Evolutionary conservation across 92 coral and sea anemone genomes (phyloP), one percentile per base, ranked within the genome.

Genomic region (Heliopora coerulea): DNA sequence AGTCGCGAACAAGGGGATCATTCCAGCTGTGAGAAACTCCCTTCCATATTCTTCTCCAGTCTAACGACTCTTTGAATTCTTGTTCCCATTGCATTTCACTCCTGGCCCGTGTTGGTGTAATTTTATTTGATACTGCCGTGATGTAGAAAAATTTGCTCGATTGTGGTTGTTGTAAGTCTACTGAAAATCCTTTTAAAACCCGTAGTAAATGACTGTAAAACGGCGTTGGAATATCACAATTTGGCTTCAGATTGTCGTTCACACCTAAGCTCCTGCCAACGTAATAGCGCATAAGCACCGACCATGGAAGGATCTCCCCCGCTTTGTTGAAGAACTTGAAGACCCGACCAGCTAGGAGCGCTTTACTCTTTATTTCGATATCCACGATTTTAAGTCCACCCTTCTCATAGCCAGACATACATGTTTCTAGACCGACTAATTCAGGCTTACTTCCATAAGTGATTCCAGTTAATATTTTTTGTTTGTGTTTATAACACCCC

Each of bases 401-500:
- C 1, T 2, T 2, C 1, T 20, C 1, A 20, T 13, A 28, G 25
- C 25, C 37, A 1, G 73, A 66, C n/a, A 66, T 35, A 25, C 54
- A 66, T 3, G 20, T 18, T 19, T 56, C 61, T 7, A 3, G 73
- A 0, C 73, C 11, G 0, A 66, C 56, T 31, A 31, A 34, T 30
- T 68, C 61, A 13, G 75, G 60, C 32, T 68, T 68, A 37, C 42
- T n/a, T n/a, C n/a, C n/a, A n/a, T n/a, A n/a, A n/a, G n/a, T n/a
- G n/a, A n/a, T n/a, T n/a, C n/a, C n/a, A n/a, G n/a, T n/a, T 33
- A 25, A n/a, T 49, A 4, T 37, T 5, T 37, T 37, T 37, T 4
- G 42, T 37, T 37, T 37, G 42, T 4, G 12, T 37, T 37, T 37
- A 37, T 4, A 48, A 27, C 1, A 39, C 96, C 96, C 96, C 86